Evolutionary conservation across 2,888 invertebrate species (phyloP).

Genomic region (Thymelicus acteon): DNA sequence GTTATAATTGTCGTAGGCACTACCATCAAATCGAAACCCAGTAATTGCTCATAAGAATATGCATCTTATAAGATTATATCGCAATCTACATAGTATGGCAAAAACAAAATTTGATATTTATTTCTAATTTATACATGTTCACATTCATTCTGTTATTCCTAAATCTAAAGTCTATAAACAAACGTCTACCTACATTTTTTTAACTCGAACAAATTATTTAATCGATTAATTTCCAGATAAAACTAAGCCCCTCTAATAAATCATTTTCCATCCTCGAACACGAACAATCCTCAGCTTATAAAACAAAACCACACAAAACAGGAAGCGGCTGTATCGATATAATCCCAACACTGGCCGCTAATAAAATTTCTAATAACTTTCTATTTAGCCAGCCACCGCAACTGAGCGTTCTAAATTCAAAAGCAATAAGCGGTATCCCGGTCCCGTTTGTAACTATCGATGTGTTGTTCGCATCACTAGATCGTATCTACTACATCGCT

Average conservation of each 20-base stretch:
- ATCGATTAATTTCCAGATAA: background rate
- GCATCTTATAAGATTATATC: too few species aligned
- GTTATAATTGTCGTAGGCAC: too few species aligned
- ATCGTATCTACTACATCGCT: slow-evolving; percentile 7
- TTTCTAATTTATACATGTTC: too few species aligned
- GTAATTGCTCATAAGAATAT: too few species aligned
- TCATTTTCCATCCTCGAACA: slow-evolving; percentile 17
- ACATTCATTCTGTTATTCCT: too few species aligned
- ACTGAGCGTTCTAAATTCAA: slow-evolving; percentile 59
- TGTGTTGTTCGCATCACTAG: slow-evolving; percentile 43
- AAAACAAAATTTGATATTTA: too few species aligned
- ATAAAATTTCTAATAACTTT: slow-evolving; percentile 54
- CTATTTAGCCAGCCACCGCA: slow-evolving; percentile 48
- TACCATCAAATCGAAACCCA: too few species aligned
- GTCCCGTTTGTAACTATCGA: slow-evolving; percentile 53
- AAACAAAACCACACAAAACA: slow-evolving; percentile 27
- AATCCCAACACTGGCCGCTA: slow-evolving; percentile 47
- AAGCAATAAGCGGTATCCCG: slow-evolving; percentile 58
- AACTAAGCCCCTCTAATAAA: slow-evolving; percentile 15
- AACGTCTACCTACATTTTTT: background rate
- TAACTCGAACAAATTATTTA: background rate
- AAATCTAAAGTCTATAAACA: too few species aligned
- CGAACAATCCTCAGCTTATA: slow-evolving; percentile 12
- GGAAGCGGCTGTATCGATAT: slow-evolving; percentile 41
- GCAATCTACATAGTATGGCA: too few species aligned